These are phyloP conservation scores for Drosophila melanosoma DNA, from an alignment of 2,888 invertebrate genomes.

Conservation along the genomic window DNA sequence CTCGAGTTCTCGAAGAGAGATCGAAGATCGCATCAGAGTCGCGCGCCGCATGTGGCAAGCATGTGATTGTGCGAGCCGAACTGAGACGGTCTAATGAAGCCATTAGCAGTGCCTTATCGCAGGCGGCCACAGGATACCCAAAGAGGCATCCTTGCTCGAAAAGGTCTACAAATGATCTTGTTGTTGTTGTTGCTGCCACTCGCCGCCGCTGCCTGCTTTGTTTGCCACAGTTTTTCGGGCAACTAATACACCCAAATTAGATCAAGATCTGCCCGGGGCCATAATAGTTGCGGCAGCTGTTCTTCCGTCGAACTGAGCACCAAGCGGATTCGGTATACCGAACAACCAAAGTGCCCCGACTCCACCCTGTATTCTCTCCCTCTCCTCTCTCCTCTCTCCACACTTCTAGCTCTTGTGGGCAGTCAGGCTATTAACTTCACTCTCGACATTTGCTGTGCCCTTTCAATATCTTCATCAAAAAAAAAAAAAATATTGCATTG, in stretches of 20 bases:
- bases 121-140: constrained; percentile 50
- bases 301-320: constrained; percentile 58
- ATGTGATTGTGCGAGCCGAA: constrained; percentile 58
- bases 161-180: constrained; percentile 39
- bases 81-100: constrained; percentile 71
- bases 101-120: constrained; percentile 75
- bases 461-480: constrained; percentile 54
- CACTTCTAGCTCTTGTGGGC: constrained; percentile 52
- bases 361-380: constrained; percentile 5
- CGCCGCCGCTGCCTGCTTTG: constrained; percentile 26
- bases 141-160: constrained; percentile 46
- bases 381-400: background rate
- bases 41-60: constrained; percentile 72
- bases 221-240: constrained; percentile 69
- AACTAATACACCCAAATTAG: constrained; percentile 81
- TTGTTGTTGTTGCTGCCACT: background rate
- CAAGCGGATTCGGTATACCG: constrained; percentile 54
- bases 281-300: constrained; percentile 66
- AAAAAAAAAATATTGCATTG: constrained; percentile 13
- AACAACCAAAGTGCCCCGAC: constrained; percentile 12
- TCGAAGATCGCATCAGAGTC: constrained; percentile 48
- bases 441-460: constrained; percentile 46
- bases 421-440: constrained; percentile 62
- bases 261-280: constrained; percentile 69
- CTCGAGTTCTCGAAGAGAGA: constrained; percentile 18